Conservation (phyloP, 1,140 invertebrate genomes). For the Drosophila varians region DNA sequence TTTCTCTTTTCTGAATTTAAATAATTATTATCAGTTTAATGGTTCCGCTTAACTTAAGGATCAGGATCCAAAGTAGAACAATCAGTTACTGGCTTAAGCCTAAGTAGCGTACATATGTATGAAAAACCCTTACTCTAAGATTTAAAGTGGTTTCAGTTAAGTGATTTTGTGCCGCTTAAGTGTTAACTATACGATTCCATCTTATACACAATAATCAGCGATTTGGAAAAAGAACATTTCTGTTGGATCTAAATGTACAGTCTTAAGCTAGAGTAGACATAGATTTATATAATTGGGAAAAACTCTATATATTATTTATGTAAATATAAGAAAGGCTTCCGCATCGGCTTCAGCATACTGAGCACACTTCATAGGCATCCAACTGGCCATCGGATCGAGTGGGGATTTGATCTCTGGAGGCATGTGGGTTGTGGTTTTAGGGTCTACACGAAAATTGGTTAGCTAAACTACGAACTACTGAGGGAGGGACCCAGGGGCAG, state of each 20-base stretch:
- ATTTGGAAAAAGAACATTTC: constrained; percentile 52
- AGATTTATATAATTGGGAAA: constrained; percentile 4
- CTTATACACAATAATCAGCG: constrained; percentile 29
- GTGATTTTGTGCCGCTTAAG: constrained; percentile 78
- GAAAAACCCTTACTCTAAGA: constrained; percentile 41
- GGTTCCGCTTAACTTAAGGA: constrained; percentile 37
- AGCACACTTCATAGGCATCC: constrained; percentile 44
- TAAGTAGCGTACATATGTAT: constrained; percentile 42
- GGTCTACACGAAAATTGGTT: constrained; percentile 62
- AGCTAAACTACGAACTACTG: constrained; percentile 61
- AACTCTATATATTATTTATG: constrained; percentile 28
- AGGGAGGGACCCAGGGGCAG: no score
- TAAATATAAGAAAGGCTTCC: constrained; percentile 50
- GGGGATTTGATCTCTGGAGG: constrained; percentile 2
- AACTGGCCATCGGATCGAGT: constrained; percentile 16
- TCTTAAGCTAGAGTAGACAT: constrained; percentile 40
- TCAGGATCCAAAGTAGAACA: constrained; percentile 46
- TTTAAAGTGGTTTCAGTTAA: constrained; percentile 62
- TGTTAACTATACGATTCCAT: constrained; percentile 72
- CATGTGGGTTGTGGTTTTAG: constrained; percentile 26
- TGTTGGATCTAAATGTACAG: constrained; percentile 29
- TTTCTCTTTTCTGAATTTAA: constrained; percentile 42
- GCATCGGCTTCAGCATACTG: constrained; percentile 33
- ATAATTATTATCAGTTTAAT: constrained; percentile 63
- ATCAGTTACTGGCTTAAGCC: constrained; percentile 34